phyloP scores from a whole-genome alignment of 92 coral and sea anemone genomes.

The Bergia sp. region DNA sequence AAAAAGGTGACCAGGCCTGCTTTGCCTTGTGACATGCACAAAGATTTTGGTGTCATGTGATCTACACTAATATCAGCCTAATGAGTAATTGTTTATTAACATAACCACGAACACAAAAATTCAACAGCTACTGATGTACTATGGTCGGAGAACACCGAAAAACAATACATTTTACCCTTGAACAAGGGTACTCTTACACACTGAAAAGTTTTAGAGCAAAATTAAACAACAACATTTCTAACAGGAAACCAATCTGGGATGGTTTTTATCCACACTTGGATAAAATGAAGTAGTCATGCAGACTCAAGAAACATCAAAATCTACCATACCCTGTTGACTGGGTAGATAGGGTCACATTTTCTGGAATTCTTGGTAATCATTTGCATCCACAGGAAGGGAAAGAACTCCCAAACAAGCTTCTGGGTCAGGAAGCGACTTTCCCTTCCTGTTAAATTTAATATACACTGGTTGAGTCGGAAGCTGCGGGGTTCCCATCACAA shows the following conservation, averaged over 20 bases:
- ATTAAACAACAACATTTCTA: background rate
- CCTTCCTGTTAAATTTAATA: constrained; percentile 48
- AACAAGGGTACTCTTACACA: too few species aligned
- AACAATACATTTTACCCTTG: too few species aligned
- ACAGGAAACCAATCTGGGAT: background rate
- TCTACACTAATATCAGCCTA: too few species aligned
- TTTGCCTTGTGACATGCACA: too few species aligned
- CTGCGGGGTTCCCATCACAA: constrained; percentile 51
- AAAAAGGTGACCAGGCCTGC: background rate
- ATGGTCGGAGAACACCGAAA: too few species aligned
- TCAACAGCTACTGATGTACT: too few species aligned
- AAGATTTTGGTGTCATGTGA: too few species aligned
- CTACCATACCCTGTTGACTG: constrained; percentile 57
- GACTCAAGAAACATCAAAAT: constrained; percentile 30
- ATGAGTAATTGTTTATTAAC: too few species aligned
- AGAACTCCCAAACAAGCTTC: constrained; percentile 54
- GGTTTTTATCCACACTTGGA: constrained; percentile 5
- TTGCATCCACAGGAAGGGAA: constrained; percentile 41
- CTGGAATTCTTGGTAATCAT: constrained; percentile 39
- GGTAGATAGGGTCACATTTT: constrained; percentile 33
- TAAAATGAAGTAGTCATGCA: background rate
- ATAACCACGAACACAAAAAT: too few species aligned
- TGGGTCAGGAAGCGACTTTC: constrained; percentile 49
- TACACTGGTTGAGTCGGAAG: constrained; percentile 46
- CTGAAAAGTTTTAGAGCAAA: too few species aligned